These are phyloP conservation scores for Drosophila suzukii DNA, from an alignment of 1,140 invertebrate genomes.

Conservation along the genomic window DNA sequence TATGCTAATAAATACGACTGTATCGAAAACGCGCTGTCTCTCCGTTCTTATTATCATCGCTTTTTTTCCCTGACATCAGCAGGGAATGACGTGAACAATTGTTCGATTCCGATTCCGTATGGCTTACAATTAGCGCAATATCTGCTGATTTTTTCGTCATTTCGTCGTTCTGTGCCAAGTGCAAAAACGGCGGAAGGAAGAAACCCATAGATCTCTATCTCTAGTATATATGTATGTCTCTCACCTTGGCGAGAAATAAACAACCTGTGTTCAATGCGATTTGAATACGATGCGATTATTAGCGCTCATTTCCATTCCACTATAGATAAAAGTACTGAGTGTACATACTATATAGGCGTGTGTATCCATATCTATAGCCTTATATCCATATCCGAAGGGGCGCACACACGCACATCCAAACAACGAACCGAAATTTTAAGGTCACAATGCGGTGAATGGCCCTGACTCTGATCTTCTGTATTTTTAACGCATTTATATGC, in stretches of 20 bases:
- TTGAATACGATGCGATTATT: slow-evolving; percentile 22
- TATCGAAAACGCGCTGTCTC: slow-evolving; percentile 14
- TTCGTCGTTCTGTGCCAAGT: slow-evolving; percentile 47
- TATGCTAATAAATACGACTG: slow-evolving; percentile 17
- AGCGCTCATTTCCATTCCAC: slow-evolving; percentile 30
- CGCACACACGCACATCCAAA: slow-evolving; percentile 18
- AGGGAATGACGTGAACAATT: slow-evolving; percentile 34
- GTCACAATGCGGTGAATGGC: slow-evolving; percentile 65
- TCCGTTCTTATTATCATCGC: slow-evolving; percentile 23
- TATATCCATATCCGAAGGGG: not conserved
- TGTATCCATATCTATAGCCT: slow-evolving; percentile 18
- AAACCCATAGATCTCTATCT: slow-evolving; percentile 17
- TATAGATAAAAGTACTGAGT: slow-evolving; percentile 20
- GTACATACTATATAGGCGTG: slow-evolving; percentile 17
- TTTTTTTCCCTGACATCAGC: slow-evolving; percentile 36
- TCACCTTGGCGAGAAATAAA: slow-evolving; percentile 37
- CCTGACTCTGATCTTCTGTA: slow-evolving; percentile 82
- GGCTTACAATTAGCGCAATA: slow-evolving; percentile 67
- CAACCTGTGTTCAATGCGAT: slow-evolving; percentile 37
- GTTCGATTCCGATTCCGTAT: slow-evolving; percentile 44
- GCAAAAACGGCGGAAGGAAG: slow-evolving; percentile 44
- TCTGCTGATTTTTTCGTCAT: slow-evolving; percentile 73
- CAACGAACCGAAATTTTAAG: slow-evolving; percentile 59
- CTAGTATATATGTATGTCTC: slow-evolving; percentile 6
- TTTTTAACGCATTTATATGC: slow-evolving; percentile 46